Conservation (phyloP, 2,888 invertebrate genomes). For the Polydrusus cervinus region DNA sequence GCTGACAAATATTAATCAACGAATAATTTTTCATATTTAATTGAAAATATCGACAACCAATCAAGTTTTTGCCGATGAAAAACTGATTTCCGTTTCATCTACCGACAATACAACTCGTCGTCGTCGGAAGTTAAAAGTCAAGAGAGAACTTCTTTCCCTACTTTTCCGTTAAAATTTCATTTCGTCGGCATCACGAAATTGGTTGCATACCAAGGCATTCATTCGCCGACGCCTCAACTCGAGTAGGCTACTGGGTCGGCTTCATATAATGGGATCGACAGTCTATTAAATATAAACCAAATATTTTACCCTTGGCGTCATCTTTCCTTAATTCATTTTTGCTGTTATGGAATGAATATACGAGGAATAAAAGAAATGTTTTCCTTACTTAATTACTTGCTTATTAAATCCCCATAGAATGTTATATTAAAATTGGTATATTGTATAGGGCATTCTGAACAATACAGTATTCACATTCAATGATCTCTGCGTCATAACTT, state of each 20-base stretch:
- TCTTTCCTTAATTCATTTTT: conserved; percentile 42
- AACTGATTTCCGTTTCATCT: conserved; percentile 37
- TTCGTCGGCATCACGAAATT: conserved; percentile 60
- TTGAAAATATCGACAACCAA: conserved; percentile 17
- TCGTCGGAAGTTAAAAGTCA: conserved; percentile 30
- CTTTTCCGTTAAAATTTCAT: conserved; percentile 64
- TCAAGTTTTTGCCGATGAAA: conserved; percentile 19
- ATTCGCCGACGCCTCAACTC: conserved; percentile 58
- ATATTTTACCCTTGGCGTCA: conserved; percentile 45
- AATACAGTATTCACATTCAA: too few relatives aligned
- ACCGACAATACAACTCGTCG: conserved; percentile 32
- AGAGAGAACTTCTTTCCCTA: conserved; percentile 49
- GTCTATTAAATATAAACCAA: conserved; percentile 63
- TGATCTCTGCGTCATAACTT: too few relatives aligned
- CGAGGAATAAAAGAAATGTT: background rate
- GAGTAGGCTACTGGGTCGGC: conserved; percentile 66
- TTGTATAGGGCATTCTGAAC: too few relatives aligned
- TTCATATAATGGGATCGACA: conserved; percentile 65
- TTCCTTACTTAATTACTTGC: background rate
- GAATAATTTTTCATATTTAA: background rate
- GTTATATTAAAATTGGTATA: too few relatives aligned
- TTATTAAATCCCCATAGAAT: too few relatives aligned
- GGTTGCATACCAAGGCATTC: conserved; percentile 62
- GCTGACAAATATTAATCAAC: background rate
- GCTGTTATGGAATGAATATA: conserved; percentile 12